Evolutionary conservation across 2,113 vertebrate species (phyloP).

Genomic region (Rousettus leschenaultii): DNA sequence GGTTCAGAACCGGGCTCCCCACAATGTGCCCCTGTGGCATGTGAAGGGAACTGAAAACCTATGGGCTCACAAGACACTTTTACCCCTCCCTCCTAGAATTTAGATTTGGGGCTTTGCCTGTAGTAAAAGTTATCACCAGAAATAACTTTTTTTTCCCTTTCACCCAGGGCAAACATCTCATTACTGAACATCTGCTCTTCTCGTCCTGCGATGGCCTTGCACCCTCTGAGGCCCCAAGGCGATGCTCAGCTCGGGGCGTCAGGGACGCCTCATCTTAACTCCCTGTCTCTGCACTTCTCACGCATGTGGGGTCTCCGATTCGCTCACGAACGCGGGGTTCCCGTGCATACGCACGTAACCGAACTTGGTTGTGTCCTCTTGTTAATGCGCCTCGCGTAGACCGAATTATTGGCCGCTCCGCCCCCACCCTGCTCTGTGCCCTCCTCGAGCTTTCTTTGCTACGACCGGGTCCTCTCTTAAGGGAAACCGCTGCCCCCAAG

Average conservation of each 20-base stretch:
- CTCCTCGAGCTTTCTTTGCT: neutral
- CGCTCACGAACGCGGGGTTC: neutral
- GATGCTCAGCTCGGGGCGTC: neutral
- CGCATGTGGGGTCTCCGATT: neutral
- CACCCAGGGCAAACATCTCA: neutral
- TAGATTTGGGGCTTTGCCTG: neutral
- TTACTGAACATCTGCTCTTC: neutral
- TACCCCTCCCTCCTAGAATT: neutral
- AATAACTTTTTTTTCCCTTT: too few species aligned
- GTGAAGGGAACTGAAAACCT: neutral
- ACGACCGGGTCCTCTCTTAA: neutral
- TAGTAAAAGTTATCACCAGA: neutral
- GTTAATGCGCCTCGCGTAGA: neutral
- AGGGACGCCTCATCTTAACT: fast-evolving
- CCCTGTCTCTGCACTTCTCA: too few species aligned
- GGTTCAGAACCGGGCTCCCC: neutral
- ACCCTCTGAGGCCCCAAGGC: too few species aligned
- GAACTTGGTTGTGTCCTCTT: neutral
- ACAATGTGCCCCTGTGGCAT: neutral
- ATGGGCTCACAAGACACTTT: neutral
- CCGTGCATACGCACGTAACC: fast-evolving
- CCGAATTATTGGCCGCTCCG: neutral
- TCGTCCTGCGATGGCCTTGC: neutral
- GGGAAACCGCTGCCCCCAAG: too few species aligned
- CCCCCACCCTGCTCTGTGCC: fast-evolving